Percentiles rank a stretch among this genome's conserved stretches.
Evolutionary conservation across 2,888 invertebrate genomes (phyloP).

Genomic region (Drosophila helvetica): DNA sequence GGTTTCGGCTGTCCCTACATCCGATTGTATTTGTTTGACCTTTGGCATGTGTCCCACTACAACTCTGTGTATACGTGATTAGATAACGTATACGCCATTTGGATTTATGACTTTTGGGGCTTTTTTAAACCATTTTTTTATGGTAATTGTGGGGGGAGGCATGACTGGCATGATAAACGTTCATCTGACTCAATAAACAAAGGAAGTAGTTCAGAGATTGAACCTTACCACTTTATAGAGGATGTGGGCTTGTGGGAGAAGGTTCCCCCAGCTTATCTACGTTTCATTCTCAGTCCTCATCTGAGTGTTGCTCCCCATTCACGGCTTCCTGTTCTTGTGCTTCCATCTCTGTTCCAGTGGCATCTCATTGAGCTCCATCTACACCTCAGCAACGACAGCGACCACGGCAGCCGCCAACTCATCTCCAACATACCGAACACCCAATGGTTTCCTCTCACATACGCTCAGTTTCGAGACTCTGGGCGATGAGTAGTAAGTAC

Average conservation of each 20-base stretch:
- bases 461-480: constrained; percentile 75
- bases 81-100: constrained; percentile 41
- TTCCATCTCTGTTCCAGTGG: constrained; percentile 57
- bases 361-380: constrained; percentile 68
- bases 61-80: constrained; percentile 50
- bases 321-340: constrained; percentile 34
- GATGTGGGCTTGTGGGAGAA: constrained; percentile 6
- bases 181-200: neutral
- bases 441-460: constrained; percentile 71
- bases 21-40: constrained; percentile 7
- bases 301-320: constrained; percentile 15
- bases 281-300: neutral
- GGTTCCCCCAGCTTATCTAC: neutral
- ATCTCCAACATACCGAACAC: constrained; percentile 61
- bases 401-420: constrained; percentile 48
- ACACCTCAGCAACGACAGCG: constrained; percentile 30
- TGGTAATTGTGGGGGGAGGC: constrained; percentile 6
- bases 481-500: constrained; percentile 81
- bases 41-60: constrained; percentile 11
- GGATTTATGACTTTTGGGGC: constrained; percentile 19
- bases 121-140: constrained; percentile 22
- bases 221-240: constrained; percentile 10
- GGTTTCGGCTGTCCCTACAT: constrained; percentile 25
- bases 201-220: constrained; percentile 22
- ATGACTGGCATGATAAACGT: constrained; percentile 18